These are phyloP conservation scores for Argyrosomus regius DNA, from an alignment of 2,797 vertebrate genomes.

Conservation along the genomic window DNA sequence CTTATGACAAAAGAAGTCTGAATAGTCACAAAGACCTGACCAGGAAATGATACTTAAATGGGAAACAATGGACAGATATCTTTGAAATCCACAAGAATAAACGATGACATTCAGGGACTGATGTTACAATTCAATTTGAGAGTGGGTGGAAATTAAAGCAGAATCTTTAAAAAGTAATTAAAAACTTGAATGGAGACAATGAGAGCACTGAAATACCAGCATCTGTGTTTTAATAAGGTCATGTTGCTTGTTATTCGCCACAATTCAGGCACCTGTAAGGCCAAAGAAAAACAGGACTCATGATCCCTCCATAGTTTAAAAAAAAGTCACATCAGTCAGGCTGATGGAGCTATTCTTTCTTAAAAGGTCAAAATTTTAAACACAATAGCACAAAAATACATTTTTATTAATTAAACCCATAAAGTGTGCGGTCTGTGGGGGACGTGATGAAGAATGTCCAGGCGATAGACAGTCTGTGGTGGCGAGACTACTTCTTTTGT, in stretches of 20 bases:
- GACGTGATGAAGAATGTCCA: no score
- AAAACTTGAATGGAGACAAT: background rate
- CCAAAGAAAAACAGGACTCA: background rate
- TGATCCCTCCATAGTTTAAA: background rate
- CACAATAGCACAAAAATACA: background rate
- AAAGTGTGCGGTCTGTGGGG: no score
- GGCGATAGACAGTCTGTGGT: no score
- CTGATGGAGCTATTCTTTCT: no score
- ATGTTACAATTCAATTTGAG: background rate
- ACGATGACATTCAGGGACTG: background rate
- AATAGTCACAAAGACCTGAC: no score
- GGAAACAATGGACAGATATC: background rate
- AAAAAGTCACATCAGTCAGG: no score
- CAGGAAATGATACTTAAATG: no score
- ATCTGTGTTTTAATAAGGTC: background rate
- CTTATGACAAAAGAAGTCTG: no score
- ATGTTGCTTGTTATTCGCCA: background rate
- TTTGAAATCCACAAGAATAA: background rate
- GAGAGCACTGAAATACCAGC: background rate
- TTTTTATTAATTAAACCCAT: no score
- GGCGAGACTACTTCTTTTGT: no score
- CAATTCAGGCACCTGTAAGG: background rate
- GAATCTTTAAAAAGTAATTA: background rate
- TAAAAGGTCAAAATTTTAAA: background rate
- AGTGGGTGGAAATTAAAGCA: background rate